phyloP scores from a whole-genome alignment of 92 coral and sea anemone species.

The Pocillopora grandis region DNA sequence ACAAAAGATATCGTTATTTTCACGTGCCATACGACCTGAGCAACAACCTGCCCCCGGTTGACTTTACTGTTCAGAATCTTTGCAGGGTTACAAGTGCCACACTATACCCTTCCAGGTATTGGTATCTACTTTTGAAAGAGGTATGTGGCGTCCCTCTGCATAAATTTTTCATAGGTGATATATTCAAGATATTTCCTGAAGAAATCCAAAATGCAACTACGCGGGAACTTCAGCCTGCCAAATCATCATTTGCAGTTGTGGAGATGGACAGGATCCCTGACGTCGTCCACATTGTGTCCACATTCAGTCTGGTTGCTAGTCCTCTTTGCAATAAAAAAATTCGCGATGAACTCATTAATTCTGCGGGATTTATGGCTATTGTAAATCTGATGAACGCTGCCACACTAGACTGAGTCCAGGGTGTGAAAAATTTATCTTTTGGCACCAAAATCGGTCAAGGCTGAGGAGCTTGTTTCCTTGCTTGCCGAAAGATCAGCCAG shows the following conservation, averaged over 20 bases:
- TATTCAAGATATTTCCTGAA: constrained; percentile 33
- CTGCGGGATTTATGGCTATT: constrained; percentile 15
- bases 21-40: too few species aligned
- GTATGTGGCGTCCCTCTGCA: too few species aligned
- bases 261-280: too few species aligned
- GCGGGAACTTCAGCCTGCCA: not conserved
- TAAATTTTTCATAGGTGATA: constrained; percentile 2
- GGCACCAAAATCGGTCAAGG: not conserved
- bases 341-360: constrained; percentile 9
- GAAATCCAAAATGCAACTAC: constrained; percentile 14
- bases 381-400: constrained; percentile 21
- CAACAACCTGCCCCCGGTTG: not conserved
- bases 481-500: not conserved
- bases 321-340: constrained; percentile 32
- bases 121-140: too few species aligned
- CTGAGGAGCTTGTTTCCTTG: not conserved
- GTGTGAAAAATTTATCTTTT: not conserved
- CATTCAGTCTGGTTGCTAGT: constrained; percentile 42
- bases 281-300: not conserved
- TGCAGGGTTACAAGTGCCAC: not conserved
- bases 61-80: not conserved
- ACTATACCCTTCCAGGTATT: too few species aligned
- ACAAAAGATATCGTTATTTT: too few species aligned
- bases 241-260: too few species aligned
- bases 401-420: constrained; percentile 8